Evolutionary conservation across 2,888 invertebrate genomes (phyloP), one percentile per base, ranked within the genome.

Genomic region (Oxytorus armatus): DNA sequence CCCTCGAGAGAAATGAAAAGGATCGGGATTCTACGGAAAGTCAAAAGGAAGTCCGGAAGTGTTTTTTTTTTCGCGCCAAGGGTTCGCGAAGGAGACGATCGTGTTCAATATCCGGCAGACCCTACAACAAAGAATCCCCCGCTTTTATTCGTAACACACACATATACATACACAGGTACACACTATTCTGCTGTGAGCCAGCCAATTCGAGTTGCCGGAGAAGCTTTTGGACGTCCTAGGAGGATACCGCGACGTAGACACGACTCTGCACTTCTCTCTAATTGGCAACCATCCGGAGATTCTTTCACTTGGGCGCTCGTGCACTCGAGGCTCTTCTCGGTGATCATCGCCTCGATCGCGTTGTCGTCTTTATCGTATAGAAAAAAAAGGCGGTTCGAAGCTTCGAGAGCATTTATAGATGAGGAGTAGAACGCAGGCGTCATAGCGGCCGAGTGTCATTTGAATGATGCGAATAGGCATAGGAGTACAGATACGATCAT

Each of bases 221-320:
- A 61, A 61, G 68, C 81, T 77, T 36, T 55, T 59, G 59, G 80
- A 84, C 83, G 85, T 81, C 82, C 81, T 63, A 77, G 44, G 49
- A 80, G 81, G 78, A 79, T 80, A 83, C 77, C 23, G 68, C 59
- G 68, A 76, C 76, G 68, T 59, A 79, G 85, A 85, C 86, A 86
- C 78, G 87, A 82, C 77, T 88, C 79, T 84, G 84, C 85, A 86
- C 86, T 86, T 84, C 84, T 69, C 87, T 88, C 86, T 86, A 86
- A 87, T 88, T 83, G 87, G 81, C 85, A 87, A 85, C 85, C 83
- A 84, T 81, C 77, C 77, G 68, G 73, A 66, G 77, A 76, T 78
- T 77, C 81, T 79, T 81, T 83, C 76, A 72, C 76, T 77, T 75
- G 74, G 76, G 47, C 66, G 79, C 77, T 74, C 74, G 80, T 72